Base-by-base conservation (phyloP, 2,113 vertebrate genomes). In the Hystrix cristata region DNA sequence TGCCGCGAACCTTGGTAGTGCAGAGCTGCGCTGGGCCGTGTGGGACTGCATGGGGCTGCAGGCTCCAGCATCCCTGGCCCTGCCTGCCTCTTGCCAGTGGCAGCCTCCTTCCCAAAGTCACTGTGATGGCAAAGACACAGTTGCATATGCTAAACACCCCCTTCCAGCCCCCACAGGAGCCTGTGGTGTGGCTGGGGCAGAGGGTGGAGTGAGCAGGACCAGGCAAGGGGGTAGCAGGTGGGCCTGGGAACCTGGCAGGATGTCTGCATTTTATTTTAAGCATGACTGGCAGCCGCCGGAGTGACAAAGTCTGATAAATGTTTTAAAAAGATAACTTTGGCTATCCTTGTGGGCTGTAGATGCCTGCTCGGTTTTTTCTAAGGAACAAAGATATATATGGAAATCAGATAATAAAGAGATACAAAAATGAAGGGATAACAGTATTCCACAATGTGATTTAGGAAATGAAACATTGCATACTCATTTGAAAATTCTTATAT, bases 401-500 rank as follows among this genome's bases (percentile, higher is more conserved):
- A 82, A 94, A 76, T 90, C 81, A 25, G 34, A 43, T 57, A 62
- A 60, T 62, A 59, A 88, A 64, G 83, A 69, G 31, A 48, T 51
- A 60, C 23, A 16, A 82, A 87, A 71, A 74, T 46, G 78, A 82
- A 83, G 38, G 23, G 57, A 19, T 81, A 76, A 89, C 19, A 85
- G 43, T 23, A 67, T 74, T 67, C 83, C 43, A 62, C 14, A 65
- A 21, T 53, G 62, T 67, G 60, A 65, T 87, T 92, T 80, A 94
- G 23, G 43, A 85, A 69, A 78, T 83, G 21, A 82, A 79, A 59
- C 69, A 57, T 43, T 84, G 15, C 59, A 27, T 87, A 43, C 46
- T 96, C 93, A 59, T 95, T 90, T 60, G 16, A 80, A 93, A 67
- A 83, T 92, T 78, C 60, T 88, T 62, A 23, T 55, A 29, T 69